Evolutionary conservation across 2,888 invertebrate genomes (phyloP), one percentile per base, ranked within the genome.

Genomic region (Bursaphelenchus okinawaensis): DNA sequence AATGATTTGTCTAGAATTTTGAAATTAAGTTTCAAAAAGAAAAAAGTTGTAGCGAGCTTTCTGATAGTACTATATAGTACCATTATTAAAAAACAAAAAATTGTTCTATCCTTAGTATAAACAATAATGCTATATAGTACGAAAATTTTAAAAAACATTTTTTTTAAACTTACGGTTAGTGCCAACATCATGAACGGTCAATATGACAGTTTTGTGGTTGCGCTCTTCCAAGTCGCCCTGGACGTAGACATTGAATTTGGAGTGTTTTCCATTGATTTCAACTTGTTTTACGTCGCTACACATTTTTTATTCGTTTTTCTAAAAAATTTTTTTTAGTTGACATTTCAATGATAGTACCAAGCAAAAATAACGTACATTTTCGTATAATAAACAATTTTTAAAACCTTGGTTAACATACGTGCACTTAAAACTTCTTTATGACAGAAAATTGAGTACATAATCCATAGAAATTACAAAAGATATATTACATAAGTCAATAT

Each of bases 181-280:
- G 81, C 92, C 92, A 79, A 92, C 87, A 84, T 92, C 92, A 84
- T 92, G 92, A 0, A 92, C 90, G 28, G 92, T 92, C 62, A 92
- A 85, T 82, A 92, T 91, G 72, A 91, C 88, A 4, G 65, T 62
- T 51, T 65, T 62, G 82, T 90, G 90, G 78, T 90, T 90, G 79
- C 90, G 89, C 81, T 90, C 89, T 22, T 88, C 88, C 76, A 91
- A 84, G 84, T 90, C 90, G 66, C 91, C 91, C 59, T 73, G 73
- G 23, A 73, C 70, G 56, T 73, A 73, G 27, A 73, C 75, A 40
- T 74, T 69, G 50, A 66, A 56, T 20, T n/a, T 52, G 50, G 62
- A 27, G 55, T 58, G 63, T 28, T 71, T 76, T 31, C 71, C 71
- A 23, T 59, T 20, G 24, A 59, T 27, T 59, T 59, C 22, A 19